Evolutionary conservation across 2,888 invertebrate genomes (phyloP).

Genomic region (Cheilosia vulpina): DNA sequence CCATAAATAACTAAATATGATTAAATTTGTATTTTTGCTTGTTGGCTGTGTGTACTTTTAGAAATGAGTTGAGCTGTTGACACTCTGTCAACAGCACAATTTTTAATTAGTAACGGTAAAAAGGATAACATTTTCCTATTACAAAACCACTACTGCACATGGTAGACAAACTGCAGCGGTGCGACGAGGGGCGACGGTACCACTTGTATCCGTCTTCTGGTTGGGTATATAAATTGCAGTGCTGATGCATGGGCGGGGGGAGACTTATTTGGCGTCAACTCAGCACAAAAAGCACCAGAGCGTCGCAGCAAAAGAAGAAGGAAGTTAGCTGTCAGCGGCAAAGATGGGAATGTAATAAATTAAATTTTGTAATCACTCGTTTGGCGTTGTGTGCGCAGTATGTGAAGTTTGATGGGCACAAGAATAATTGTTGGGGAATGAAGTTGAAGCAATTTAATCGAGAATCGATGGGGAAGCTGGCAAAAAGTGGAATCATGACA

Average conservation of each 20-base stretch:
- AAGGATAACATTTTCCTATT: conserved; percentile 63
- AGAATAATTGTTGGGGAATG: conserved; percentile 43
- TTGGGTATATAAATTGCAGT: conserved; percentile 10
- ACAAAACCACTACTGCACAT: conserved; percentile 49
- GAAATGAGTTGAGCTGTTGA: conserved; percentile 71
- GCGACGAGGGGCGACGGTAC: conserved; percentile 9
- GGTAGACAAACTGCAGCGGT: conserved; percentile 54
- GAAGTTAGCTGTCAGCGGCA: conserved; percentile 66
- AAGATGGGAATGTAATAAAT: conserved; percentile 72
- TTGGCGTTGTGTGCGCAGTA: conserved; percentile 48
- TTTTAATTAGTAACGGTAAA: conserved; percentile 68
- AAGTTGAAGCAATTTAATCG: conserved; percentile 46
- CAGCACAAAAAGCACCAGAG: conserved; percentile 16
- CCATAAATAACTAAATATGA: conserved; percentile 71
- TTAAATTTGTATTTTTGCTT: conserved; percentile 64
- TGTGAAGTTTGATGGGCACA: conserved; percentile 59
- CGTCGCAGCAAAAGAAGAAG: conserved; percentile 34
- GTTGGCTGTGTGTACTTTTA: conserved; percentile 35
- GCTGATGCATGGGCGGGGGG: neutral
- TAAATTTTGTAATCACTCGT: conserved; percentile 68
- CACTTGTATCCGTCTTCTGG: conserved; percentile 40
- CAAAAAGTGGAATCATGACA: conserved; percentile 7
- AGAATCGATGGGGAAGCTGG: conserved; percentile 35
- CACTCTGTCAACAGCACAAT: conserved; percentile 72
- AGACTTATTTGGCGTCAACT: neutral